Evolutionary conservation across 2,113 vertebrate species (phyloP).

Genomic region (Alexandromys fortis): DNA sequence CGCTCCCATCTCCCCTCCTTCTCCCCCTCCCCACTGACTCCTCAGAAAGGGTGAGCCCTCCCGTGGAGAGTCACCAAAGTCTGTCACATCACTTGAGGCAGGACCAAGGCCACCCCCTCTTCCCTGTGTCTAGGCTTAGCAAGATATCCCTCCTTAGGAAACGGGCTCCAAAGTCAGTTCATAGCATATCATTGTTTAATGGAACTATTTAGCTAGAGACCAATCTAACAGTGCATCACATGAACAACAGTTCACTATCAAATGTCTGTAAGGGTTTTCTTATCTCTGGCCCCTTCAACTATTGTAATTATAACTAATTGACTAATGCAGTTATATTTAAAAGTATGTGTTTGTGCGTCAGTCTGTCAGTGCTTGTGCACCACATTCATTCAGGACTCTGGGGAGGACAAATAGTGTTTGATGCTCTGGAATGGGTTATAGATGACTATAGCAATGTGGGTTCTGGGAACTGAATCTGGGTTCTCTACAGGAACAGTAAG

Average conservation of each 20-base stretch:
- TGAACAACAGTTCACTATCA: conserved; percentile 69
- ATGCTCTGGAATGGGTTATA: not conserved
- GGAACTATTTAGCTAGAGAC: conserved; percentile 44
- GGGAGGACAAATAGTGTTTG: not conserved
- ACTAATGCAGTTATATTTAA: not conserved
- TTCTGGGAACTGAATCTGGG: not conserved
- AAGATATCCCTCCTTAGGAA: too few species aligned
- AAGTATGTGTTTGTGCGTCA: not conserved
- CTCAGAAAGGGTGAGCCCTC: too few species aligned
- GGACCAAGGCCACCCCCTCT: too few species aligned
- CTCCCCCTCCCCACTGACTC: too few species aligned
- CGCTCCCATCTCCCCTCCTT: too few species aligned
- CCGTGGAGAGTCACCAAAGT: too few species aligned
- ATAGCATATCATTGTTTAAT: conserved; percentile 11
- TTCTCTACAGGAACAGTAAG: not conserved
- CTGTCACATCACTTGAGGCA: too few species aligned
- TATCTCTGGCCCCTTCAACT: fast-evolving
- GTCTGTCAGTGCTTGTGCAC: not conserved
- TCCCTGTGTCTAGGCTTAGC: too few species aligned
- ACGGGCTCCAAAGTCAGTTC: too few species aligned
- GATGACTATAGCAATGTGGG: not conserved
- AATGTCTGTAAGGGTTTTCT: conserved; percentile 35
- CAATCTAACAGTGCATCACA: conserved; percentile 70
- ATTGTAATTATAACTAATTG: not conserved
- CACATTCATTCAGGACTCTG: not conserved